Conservation (phyloP, 2,113 vertebrate genomes). For the Amblyornis subalaris region DNA sequence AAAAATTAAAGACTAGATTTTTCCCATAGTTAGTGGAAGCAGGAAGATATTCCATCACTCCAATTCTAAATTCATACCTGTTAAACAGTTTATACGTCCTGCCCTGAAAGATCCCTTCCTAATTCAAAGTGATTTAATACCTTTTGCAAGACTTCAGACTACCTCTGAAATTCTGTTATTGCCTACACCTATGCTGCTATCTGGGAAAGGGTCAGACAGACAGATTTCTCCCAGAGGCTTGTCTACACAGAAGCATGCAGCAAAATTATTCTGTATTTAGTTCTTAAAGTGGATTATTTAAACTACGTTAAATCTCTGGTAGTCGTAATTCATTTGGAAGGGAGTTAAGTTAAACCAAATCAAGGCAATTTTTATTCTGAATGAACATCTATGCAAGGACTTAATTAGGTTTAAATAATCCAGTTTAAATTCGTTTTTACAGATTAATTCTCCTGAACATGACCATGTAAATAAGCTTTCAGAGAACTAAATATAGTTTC, state of each 20-base stretch:
- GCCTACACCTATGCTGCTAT: background rate
- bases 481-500: background rate
- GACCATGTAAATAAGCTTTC: background rate
- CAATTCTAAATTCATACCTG: background rate
- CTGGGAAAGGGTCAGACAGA: background rate
- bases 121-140: background rate
- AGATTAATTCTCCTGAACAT: slow-evolving; percentile 39
- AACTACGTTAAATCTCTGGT: slow-evolving; percentile 29
- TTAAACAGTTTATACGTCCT: background rate
- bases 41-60: background rate
- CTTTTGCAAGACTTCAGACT: background rate
- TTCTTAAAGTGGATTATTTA: slow-evolving; percentile 53
- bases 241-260: background rate
- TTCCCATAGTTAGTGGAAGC: background rate
- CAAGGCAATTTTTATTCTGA: slow-evolving; percentile 31
- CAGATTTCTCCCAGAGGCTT: background rate
- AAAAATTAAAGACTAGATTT: background rate
- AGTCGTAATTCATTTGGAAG: slow-evolving; percentile 23
- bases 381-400: background rate
- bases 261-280: slow-evolving; percentile 18
- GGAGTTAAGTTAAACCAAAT: slow-evolving; percentile 52
- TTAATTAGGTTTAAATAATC: slow-evolving; percentile 54
- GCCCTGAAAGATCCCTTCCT: background rate
- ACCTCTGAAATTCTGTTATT: background rate
- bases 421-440: slow-evolving; percentile 19